phyloP scores from a whole-genome alignment of 2,797 vertebrate genomes.

The Epinephelus coioides region DNA sequence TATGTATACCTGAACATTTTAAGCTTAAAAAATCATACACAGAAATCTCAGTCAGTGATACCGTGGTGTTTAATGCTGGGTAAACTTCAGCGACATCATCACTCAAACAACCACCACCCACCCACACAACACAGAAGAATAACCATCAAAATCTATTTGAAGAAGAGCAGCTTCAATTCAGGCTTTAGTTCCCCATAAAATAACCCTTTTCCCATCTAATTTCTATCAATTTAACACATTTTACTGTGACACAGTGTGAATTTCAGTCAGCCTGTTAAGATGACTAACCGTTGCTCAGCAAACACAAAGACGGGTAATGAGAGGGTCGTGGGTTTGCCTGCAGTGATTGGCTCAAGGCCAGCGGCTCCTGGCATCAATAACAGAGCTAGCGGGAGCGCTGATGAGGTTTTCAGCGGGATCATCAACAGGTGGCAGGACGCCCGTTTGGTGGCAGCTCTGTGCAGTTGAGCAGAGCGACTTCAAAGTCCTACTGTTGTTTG shows the following conservation, averaged over 20 bases:
- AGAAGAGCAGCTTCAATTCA: conserved; percentile 5
- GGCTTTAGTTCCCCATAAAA: conserved; percentile 20
- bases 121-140: neutral
- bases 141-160: neutral
- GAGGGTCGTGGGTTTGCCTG: conserved; percentile 31
- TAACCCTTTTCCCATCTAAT: neutral
- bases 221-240: conserved; percentile 8
- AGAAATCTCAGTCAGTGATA: neutral
- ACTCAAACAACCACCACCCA: neutral
- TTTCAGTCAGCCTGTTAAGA: conserved; percentile 38
- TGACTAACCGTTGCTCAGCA: conserved; percentile 35
- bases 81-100: neutral
- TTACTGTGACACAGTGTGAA: conserved; percentile 17
- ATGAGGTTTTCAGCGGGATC: conserved; percentile 60
- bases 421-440: conserved; percentile 69
- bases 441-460: conserved; percentile 39
- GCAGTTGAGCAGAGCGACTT: conserved; percentile 41
- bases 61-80: neutral
- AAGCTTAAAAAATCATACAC: neutral
- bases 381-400: conserved; percentile 32
- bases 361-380: conserved; percentile 46
- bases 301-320: conserved; percentile 35
- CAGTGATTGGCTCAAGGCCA: conserved; percentile 54
- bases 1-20: neutral
- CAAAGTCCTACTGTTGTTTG: conserved; percentile 57